Percentiles rank a stretch among this genome's conserved stretches.
phyloP scores from a whole-genome alignment of 2,113 vertebrate genomes.

The Mionectes macconnelli region DNA sequence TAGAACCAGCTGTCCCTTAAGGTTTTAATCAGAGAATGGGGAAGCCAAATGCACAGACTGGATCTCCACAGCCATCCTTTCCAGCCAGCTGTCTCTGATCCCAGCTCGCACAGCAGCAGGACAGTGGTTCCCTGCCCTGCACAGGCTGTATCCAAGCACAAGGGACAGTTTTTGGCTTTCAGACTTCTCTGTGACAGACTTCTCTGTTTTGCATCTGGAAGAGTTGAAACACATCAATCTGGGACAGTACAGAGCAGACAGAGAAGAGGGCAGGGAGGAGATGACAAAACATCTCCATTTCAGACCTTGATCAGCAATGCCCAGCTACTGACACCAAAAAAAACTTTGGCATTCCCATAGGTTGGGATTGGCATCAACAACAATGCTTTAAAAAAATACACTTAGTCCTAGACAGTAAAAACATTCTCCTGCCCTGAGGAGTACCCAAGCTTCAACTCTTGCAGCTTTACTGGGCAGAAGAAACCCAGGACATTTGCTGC shows the following conservation, averaged over 20 bases:
- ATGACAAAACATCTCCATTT: background rate
- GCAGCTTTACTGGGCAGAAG: background rate
- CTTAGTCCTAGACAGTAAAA: background rate
- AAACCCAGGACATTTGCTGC: background rate
- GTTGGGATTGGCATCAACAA: background rate
- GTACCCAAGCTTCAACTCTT: background rate
- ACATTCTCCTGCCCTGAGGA: background rate
- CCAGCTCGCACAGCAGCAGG: background rate
- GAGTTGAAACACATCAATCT: background rate
- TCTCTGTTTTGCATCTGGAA: background rate
- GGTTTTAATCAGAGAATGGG: background rate
- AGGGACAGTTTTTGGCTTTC: background rate
- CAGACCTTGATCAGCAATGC: background rate
- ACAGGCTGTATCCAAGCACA: background rate
- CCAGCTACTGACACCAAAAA: background rate
- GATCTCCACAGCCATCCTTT: background rate
- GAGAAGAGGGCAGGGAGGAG: background rate
- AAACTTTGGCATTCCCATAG: background rate
- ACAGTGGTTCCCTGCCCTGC: background rate
- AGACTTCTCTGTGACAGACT: background rate
- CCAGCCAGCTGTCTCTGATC: background rate
- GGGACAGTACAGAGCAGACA: background rate
- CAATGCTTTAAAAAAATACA: background rate
- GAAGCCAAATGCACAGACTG: background rate
- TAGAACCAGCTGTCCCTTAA: constrained; percentile 4